A percentile compares a stretch with the other conserved stretches of the same genome.
Evolutionary conservation across 2,797 vertebrate genomes (phyloP).

Genomic region (Antennarius maculatus): DNA sequence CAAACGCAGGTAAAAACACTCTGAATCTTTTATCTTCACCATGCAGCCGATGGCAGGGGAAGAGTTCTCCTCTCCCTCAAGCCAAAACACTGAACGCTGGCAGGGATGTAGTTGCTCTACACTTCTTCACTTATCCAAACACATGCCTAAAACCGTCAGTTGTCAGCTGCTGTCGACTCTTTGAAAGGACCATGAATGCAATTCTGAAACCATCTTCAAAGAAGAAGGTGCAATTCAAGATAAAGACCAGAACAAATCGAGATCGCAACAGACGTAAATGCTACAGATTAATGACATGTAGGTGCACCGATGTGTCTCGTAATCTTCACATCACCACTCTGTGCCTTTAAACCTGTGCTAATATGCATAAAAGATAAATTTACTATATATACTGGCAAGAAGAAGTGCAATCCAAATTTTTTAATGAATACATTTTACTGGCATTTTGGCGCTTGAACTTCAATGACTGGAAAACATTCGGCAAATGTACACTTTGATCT

Average conservation of each 20-base stretch:
- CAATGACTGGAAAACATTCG: too few species aligned
- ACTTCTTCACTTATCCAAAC: slow-evolving; percentile 40
- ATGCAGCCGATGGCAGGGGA: slow-evolving; percentile 75
- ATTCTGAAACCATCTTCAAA: slow-evolving; percentile 31
- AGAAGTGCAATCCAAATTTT: too few species aligned
- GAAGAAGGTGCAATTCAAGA: slow-evolving; percentile 28
- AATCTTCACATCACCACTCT: not conserved
- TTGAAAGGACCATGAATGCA: slow-evolving; percentile 28
- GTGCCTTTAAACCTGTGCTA: slow-evolving; percentile 6
- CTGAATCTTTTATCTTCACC: slow-evolving; percentile 82
- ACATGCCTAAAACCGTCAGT: slow-evolving; percentile 19
- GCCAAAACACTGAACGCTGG: slow-evolving; percentile 64
- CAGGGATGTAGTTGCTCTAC: slow-evolving; percentile 39
- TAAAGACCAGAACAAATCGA: slow-evolving; percentile 30
- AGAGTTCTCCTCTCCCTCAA: slow-evolving; percentile 77
- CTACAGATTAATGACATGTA: slow-evolving; percentile 24
- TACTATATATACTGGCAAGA: not conserved
- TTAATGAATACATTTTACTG: too few species aligned
- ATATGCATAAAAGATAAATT: not conserved
- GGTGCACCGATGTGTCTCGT: not conserved
- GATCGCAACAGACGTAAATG: slow-evolving; percentile 30
- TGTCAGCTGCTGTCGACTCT: slow-evolving; percentile 26
- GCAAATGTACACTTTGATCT: too few species aligned
- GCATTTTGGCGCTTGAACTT: too few species aligned
- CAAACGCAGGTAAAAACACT: slow-evolving; percentile 65